phyloP scores from a whole-genome alignment of 1,140 invertebrate species.

The Eciton burchellii region DNA sequence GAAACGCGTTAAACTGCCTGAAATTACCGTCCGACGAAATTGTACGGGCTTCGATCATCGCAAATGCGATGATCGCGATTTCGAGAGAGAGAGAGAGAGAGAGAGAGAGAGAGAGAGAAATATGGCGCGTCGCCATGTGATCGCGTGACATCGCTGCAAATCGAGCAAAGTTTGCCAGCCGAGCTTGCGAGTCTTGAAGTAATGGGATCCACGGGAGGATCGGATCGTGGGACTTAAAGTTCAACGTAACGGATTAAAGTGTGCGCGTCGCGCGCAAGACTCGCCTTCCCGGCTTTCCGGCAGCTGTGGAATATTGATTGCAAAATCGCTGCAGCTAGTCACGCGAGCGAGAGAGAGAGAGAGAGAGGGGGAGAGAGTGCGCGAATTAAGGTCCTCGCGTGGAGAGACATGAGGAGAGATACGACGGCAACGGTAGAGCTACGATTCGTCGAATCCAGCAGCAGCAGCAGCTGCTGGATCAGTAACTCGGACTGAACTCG shows the following conservation, averaged over 20 bases:
- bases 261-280: slow-evolving; percentile 12
- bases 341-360: background rate
- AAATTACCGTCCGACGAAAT: background rate
- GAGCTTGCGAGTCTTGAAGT: background rate
- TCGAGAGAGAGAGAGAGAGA: slow-evolving; percentile 6
- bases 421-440: background rate
- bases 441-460: background rate
- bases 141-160: slow-evolving; percentile 33
- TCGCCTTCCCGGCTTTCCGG: background rate
- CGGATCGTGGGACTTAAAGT: slow-evolving; percentile 10
- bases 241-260: slow-evolving; percentile 22
- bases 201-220: slow-evolving; percentile 4
- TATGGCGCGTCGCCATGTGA: slow-evolving; percentile 10
- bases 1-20: background rate
- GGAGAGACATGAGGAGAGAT: background rate
- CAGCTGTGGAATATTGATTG: slow-evolving; percentile 34
- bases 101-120: slow-evolving; percentile 8
- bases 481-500: slow-evolving; percentile 61
- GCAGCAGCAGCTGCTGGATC: slow-evolving; percentile 15
- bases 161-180: slow-evolving; percentile 45
- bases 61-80: slow-evolving; percentile 11
- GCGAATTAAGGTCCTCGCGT: background rate
- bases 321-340: background rate
- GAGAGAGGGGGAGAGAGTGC: background rate
- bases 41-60: slow-evolving; percentile 11